phyloP scores from a whole-genome alignment of 1,140 invertebrate genomes.

The Pseudomyrmex flavicornis region DNA sequence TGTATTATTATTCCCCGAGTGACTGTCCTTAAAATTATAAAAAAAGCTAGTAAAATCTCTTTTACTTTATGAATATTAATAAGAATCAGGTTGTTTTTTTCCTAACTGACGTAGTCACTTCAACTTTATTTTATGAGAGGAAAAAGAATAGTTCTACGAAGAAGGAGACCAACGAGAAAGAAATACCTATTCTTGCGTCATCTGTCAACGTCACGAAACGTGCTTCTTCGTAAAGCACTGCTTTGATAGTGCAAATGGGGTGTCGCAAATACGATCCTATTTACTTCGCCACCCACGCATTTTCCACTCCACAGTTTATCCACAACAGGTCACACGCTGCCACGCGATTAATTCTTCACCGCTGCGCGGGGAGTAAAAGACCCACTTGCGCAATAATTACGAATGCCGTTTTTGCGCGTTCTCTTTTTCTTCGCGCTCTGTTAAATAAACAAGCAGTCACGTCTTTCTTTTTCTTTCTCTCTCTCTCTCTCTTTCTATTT shows the following conservation, averaged over 20 bases:
- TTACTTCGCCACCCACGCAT: slow-evolving; percentile 72
- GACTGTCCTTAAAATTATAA: background rate
- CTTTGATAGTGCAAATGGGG: slow-evolving; percentile 48
- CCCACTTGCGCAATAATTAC: slow-evolving; percentile 19
- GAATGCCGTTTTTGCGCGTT: background rate
- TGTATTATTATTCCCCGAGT: too few species aligned
- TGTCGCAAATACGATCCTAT: slow-evolving; percentile 68
- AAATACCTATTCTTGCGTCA: slow-evolving; percentile 67
- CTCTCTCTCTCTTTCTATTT: too few species aligned
- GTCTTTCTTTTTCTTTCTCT: too few species aligned
- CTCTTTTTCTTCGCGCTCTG: background rate
- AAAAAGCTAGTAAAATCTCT: background rate
- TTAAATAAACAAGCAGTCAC: background rate
- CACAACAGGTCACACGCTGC: slow-evolving; percentile 22
- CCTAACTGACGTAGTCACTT: background rate
- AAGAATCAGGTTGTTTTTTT: slow-evolving; percentile 40
- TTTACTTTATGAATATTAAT: slow-evolving; percentile 46
- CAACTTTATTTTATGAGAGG: slow-evolving; percentile 55
- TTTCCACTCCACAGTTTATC: slow-evolving; percentile 63
- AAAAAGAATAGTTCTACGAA: slow-evolving; percentile 34
- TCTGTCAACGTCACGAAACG: slow-evolving; percentile 65
- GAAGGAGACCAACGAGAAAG: slow-evolving; percentile 60
- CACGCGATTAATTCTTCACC: slow-evolving; percentile 38
- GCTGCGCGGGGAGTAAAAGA: slow-evolving; percentile 19
- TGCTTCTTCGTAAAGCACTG: slow-evolving; percentile 52